Conservation (phyloP, 2,797 vertebrate species). For the Falco novaeseelandiae region DNA sequence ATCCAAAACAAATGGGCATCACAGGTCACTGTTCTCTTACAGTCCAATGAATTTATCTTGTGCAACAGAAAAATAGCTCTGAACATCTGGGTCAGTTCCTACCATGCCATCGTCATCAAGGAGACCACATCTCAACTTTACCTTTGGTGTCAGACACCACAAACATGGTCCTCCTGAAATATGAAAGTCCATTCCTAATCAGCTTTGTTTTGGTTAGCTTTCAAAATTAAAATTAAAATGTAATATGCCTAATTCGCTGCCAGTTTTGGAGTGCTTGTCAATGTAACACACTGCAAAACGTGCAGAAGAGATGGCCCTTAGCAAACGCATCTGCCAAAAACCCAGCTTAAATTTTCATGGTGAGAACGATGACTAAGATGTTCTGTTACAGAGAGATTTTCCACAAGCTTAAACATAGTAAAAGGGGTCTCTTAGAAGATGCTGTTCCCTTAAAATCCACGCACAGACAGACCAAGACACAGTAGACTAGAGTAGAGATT, state of each 20-base stretch:
- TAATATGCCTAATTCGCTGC: neutral
- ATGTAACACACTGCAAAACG: neutral
- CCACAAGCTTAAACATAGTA: slow-evolving; percentile 52
- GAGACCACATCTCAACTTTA: neutral
- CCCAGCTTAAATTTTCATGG: slow-evolving; percentile 49
- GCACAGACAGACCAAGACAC: slow-evolving; percentile 83
- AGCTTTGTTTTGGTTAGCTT: neutral
- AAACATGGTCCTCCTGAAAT: neutral
- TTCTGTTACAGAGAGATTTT: slow-evolving; percentile 59
- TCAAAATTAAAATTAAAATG: neutral
- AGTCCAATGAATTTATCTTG: neutral
- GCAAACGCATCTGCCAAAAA: slow-evolving; percentile 10
- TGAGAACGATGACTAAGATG: slow-evolving; percentile 66
- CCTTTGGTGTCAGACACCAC: neutral
- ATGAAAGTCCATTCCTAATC: neutral
- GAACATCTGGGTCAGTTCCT: neutral
- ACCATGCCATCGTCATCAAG: neutral
- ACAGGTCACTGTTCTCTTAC: slow-evolving; percentile 38
- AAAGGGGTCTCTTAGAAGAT: slow-evolving; percentile 55
- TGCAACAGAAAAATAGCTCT: neutral
- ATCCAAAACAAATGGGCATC: slow-evolving; percentile 37
- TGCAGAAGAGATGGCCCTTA: neutral
- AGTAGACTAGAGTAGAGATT: slow-evolving; percentile 83
- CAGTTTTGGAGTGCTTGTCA: slow-evolving; percentile 1
- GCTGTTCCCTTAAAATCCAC: slow-evolving; percentile 46